phyloP scores from a whole-genome alignment of 2,797 vertebrate species.

The Prionace glauca region DNA sequence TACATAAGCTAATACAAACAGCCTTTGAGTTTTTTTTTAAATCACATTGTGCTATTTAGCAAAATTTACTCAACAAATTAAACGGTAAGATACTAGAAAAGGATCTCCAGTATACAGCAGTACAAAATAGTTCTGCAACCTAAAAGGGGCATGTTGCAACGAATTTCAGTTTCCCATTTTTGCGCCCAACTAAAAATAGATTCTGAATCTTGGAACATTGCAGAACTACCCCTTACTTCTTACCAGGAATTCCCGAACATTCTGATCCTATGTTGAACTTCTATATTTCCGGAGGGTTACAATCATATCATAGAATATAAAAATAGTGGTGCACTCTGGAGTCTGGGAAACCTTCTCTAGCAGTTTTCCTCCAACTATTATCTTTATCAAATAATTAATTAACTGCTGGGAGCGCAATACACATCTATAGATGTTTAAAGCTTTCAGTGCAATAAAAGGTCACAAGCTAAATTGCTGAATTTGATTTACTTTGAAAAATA shows the following conservation, averaged over 20 bases:
- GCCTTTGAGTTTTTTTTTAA: no score
- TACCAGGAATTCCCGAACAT: background rate
- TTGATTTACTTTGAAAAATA: background rate
- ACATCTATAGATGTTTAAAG: background rate
- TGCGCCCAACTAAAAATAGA: background rate
- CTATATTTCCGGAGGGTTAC: background rate
- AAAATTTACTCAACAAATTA: background rate
- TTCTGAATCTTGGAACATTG: background rate
- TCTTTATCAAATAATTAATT: background rate
- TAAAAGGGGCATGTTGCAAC: background rate
- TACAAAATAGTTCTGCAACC: background rate
- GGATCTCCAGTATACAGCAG: background rate
- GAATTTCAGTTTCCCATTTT: background rate
- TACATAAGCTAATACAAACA: no score
- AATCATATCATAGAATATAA: background rate
- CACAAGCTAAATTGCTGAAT: background rate
- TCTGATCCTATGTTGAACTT: background rate
- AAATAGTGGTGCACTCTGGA: background rate
- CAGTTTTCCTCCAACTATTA: background rate
- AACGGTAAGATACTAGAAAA: background rate
- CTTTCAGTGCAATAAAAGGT: background rate
- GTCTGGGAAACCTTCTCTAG: background rate
- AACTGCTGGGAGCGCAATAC: background rate
- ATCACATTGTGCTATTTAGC: background rate
- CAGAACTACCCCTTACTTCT: background rate